Evolutionary conservation across 2,888 invertebrate species (phyloP).

Genomic region (Trichacis sp.): DNA sequence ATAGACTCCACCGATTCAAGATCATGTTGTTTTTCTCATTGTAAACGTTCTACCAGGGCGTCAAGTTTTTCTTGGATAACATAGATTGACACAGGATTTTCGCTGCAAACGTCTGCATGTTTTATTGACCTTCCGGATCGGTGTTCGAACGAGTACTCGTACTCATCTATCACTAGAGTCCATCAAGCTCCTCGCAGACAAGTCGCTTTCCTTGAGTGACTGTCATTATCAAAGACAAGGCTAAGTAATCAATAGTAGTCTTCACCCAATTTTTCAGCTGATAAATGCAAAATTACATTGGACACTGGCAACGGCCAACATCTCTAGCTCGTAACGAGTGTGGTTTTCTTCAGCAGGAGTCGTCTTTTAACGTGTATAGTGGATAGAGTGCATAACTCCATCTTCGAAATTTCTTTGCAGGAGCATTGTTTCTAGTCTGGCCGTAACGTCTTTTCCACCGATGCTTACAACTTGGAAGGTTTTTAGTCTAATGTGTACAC

Average conservation of each 20-base stretch:
- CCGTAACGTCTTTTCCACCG: constrained; percentile 10
- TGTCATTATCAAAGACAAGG: no score
- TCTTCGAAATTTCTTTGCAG: constrained; percentile 33
- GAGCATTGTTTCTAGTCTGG: constrained; percentile 37
- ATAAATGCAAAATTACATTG: no score
- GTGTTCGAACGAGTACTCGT: not conserved
- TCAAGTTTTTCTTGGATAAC: constrained; percentile 6
- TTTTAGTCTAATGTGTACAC: no score
- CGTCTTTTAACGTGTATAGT: constrained; percentile 46
- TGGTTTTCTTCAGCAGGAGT: constrained; percentile 41
- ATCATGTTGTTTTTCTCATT: constrained; percentile 5
- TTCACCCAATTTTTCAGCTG: no score
- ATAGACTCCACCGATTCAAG: constrained; percentile 7
- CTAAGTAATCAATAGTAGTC: no score
- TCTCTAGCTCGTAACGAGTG: constrained; percentile 45
- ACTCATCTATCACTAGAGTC: not conserved
- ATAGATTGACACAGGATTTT: constrained; percentile 17
- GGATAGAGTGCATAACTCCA: constrained; percentile 42
- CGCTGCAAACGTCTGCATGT: constrained; percentile 36
- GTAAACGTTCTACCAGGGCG: constrained; percentile 7
- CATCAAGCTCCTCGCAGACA: no score
- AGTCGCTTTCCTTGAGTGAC: no score
- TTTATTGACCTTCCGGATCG: constrained; percentile 16
- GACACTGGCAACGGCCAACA: constrained; percentile 46
- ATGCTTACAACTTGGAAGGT: constrained; percentile 22